Evolutionary conservation across 1,140 invertebrate species (phyloP).

Genomic region (Pygmarrhopalites habei): DNA sequence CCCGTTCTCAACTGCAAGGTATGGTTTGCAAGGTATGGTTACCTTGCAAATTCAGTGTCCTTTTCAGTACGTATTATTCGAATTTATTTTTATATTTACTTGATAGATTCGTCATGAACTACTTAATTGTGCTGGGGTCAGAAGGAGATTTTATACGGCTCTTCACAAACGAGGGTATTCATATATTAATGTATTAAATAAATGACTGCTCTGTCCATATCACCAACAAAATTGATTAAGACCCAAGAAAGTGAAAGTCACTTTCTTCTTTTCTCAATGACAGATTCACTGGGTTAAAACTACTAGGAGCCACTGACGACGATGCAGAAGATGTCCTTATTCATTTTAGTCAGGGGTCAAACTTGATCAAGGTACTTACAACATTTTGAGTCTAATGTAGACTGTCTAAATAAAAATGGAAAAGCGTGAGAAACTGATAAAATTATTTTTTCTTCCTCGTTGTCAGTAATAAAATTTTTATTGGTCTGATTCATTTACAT

Average conservation of each 20-base stretch:
- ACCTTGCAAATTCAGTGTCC: too few relatives aligned
- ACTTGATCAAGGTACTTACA: conserved; percentile 31
- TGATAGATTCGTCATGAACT: conserved; percentile 29
- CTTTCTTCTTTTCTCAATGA: neutral
- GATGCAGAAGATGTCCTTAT: conserved; percentile 39
- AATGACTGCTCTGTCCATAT: neutral
- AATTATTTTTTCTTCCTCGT: too few relatives aligned
- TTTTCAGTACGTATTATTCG: too few relatives aligned
- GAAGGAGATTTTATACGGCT: conserved; percentile 36
- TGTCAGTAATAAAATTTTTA: too few relatives aligned
- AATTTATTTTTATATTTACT: too few relatives aligned
- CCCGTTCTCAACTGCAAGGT: conserved; percentile 39
- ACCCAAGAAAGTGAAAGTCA: neutral
- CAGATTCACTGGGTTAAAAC: conserved; percentile 35
- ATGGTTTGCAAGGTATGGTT: too few relatives aligned
- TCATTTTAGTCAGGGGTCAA: conserved; percentile 37
- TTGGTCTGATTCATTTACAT: too few relatives aligned
- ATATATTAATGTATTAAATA: neutral
- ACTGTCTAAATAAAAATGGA: too few relatives aligned
- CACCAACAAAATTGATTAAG: neutral
- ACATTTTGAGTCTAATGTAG: too few relatives aligned
- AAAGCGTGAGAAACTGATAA: too few relatives aligned
- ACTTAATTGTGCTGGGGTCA: conserved; percentile 24
- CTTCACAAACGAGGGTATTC: conserved; percentile 37
- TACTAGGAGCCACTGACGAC: conserved; percentile 36